Percentiles rank a stretch among this genome's conserved stretches.
Evolutionary conservation across 2,888 invertebrate genomes (phyloP).

Genomic region (Cordylochernes scorpioides): DNA sequence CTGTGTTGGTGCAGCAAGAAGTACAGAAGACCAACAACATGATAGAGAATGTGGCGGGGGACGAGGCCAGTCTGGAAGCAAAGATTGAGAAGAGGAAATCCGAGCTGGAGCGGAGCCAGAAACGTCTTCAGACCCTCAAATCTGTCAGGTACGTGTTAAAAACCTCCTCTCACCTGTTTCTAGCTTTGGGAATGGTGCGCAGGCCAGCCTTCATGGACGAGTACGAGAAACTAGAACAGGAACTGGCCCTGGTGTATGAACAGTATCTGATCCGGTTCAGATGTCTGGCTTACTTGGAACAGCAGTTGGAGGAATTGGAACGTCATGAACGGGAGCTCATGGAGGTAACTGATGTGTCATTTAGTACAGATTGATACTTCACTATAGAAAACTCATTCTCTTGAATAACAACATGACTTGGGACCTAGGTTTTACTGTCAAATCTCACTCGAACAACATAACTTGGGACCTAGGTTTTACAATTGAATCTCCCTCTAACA

Average conservation of each 20-base stretch:
- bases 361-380: background rate
- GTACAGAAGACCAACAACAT: conserved; percentile 37
- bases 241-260: conserved; percentile 53
- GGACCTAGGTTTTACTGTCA: too few species aligned
- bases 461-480: too few species aligned
- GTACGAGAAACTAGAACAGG: conserved; percentile 58
- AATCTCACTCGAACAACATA: too few species aligned
- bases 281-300: conserved; percentile 61
- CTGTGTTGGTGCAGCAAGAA: conserved; percentile 28
- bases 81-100: conserved; percentile 69
- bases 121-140: conserved; percentile 67
- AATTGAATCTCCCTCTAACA: too few species aligned
- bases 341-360: conserved; percentile 32
- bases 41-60: conserved; percentile 58
- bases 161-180: conserved; percentile 6
- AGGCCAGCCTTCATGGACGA: conserved; percentile 91
- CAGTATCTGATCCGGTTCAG: conserved; percentile 65
- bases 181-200: conserved; percentile 12
- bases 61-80: conserved; percentile 59
- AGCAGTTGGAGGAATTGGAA: conserved; percentile 53
- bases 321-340: conserved; percentile 46
- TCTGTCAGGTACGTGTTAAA: conserved; percentile 48
- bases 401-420: too few species aligned
- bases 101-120: conserved; percentile 73
- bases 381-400: background rate